These are phyloP conservation scores for Augochlora pura DNA, from an alignment of 1,140 invertebrate genomes.

Conservation along the genomic window DNA sequence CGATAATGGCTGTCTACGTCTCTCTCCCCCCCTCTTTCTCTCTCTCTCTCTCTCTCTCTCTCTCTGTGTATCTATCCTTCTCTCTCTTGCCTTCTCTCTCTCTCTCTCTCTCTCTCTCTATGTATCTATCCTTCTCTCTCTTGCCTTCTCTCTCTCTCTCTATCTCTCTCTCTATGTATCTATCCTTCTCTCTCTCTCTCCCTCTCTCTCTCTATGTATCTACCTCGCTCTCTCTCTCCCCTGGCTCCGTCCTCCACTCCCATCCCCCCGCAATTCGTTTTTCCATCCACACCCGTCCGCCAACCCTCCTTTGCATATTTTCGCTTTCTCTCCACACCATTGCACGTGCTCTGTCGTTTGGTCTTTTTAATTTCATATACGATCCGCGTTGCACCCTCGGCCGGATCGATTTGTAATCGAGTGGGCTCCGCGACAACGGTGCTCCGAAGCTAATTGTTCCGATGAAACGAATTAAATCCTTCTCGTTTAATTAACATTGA, in stretches of 20 bases:
- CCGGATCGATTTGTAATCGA: conserved; percentile 29
- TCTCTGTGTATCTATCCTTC: neutral
- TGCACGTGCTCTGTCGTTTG: neutral
- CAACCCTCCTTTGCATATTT: neutral
- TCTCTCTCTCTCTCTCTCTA: conserved; percentile 5
- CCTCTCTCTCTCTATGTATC: conserved; percentile 12
- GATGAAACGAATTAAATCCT: neutral
- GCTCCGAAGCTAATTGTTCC: conserved; percentile 9
- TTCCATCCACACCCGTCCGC: conserved; percentile 11
- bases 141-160: no score
- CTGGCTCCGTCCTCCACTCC: conserved; percentile 10
- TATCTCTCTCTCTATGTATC: no score
- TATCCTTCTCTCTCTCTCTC: conserved; percentile 12
- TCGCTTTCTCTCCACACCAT: neutral
- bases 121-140: no score
- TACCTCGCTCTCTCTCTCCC: conserved; percentile 2
- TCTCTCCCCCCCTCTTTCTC: conserved; percentile 11
- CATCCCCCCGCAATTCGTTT: neutral
- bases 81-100: neutral
- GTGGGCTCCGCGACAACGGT: neutral
- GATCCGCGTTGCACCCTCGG: conserved; percentile 4
- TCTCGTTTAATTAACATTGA: neutral
- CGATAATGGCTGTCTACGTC: conserved; percentile 48
- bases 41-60: conserved; percentile 13
- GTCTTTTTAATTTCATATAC: conserved; percentile 27